Evolutionary conservation across 2,888 invertebrate species (phyloP).

Genomic region (Dryococelus australis): DNA sequence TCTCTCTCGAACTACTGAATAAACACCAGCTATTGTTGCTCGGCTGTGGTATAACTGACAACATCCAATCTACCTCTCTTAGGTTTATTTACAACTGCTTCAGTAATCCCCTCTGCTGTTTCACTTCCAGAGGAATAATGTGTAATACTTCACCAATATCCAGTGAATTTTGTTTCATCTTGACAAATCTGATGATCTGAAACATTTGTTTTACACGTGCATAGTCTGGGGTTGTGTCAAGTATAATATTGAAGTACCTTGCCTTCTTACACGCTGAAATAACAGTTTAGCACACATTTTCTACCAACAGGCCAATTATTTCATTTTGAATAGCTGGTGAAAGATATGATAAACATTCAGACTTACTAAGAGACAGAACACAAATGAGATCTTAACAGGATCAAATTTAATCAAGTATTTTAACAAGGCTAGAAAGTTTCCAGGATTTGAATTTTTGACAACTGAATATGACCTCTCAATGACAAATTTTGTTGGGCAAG

Average conservation of each 20-base stretch:
- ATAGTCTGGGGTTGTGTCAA: background rate
- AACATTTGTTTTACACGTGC: background rate
- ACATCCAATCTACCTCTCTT: background rate
- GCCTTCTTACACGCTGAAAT: background rate
- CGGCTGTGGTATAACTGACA: background rate
- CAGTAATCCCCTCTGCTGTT: conserved; percentile 12
- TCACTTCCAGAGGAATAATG: background rate
- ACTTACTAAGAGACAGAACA: background rate
- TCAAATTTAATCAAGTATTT: no score
- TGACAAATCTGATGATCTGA: background rate
- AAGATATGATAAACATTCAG: background rate
- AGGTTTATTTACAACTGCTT: background rate
- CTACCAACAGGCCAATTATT: background rate
- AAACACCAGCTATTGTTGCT: background rate
- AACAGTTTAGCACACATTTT: background rate
- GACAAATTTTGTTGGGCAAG: no score
- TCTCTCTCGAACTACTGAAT: background rate
- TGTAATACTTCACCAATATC: background rate
- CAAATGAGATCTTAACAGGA: no score
- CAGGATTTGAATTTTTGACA: no score
- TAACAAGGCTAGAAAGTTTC: no score
- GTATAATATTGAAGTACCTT: background rate
- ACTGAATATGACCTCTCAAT: no score
- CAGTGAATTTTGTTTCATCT: background rate
- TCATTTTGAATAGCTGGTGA: conserved; percentile 22